These are phyloP conservation scores for Dolichotis patagonum DNA, from an alignment of 2,113 vertebrate genomes.

Conservation along the genomic window DNA sequence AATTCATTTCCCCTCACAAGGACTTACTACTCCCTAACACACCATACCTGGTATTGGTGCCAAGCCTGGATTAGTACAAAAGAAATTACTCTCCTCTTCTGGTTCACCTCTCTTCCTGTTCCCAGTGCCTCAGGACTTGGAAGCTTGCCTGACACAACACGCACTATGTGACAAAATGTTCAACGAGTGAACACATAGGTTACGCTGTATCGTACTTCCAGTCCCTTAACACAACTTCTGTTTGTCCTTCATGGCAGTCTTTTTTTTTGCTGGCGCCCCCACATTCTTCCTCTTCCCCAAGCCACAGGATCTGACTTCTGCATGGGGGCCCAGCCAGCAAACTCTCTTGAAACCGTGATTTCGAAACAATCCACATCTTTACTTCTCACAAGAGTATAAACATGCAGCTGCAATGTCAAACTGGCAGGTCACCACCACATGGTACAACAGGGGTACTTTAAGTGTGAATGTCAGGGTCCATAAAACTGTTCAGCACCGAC, in stretches of 20 bases:
- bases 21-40: background rate
- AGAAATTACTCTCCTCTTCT: background rate
- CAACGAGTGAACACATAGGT: background rate
- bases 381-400: background rate
- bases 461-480: background rate
- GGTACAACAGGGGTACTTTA: background rate
- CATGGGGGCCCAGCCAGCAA: background rate
- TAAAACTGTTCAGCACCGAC: background rate
- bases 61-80: background rate
- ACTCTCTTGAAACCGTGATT: background rate
- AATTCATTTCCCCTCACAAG: background rate
- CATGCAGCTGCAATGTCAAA: background rate
- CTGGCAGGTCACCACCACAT: background rate
- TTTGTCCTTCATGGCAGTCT: background rate
- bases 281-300: background rate
- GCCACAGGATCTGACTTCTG: background rate
- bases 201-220: background rate
- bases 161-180: too few relatives aligned
- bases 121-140: background rate
- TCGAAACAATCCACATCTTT: background rate
- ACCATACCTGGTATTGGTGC: background rate
- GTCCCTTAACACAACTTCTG: background rate
- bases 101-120: background rate
- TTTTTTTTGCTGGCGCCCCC: background rate
- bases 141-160: background rate